phyloP scores from a whole-genome alignment of 2,797 vertebrate genomes.

The Moxostoma hubbsi region DNA sequence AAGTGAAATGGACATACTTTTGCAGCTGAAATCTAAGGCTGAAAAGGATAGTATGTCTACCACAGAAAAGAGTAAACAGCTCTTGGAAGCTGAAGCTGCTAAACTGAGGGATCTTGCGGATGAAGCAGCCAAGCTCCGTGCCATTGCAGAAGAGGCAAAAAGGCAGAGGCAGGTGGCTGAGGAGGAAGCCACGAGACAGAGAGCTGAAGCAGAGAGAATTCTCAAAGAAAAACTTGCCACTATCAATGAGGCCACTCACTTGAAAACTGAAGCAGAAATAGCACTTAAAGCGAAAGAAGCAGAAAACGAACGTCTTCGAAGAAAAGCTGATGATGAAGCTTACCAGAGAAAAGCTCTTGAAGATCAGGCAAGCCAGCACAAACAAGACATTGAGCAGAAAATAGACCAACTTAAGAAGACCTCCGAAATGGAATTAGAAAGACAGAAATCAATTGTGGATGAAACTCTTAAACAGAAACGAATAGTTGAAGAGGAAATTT shows the following conservation, averaged over 20 bases:
- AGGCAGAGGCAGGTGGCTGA: constrained; percentile 92
- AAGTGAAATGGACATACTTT: constrained; percentile 92
- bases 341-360: constrained; percentile 94
- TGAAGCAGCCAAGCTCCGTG: constrained; percentile 88
- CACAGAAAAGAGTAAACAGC: constrained; percentile 92
- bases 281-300: constrained; percentile 96
- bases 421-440: constrained; percentile 88
- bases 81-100: constrained; percentile 88
- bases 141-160: constrained; percentile 92
- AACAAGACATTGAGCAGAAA: constrained; percentile 94
- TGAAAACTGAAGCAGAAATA: constrained; percentile 94
- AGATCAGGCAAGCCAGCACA: constrained; percentile 95
- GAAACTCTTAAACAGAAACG: constrained; percentile 93
- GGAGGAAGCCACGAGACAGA: constrained; percentile 87
- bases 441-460: constrained; percentile 91
- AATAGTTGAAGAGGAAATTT: constrained; percentile 93
- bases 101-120: constrained; percentile 94
- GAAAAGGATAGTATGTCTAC: constrained; percentile 91
- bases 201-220: constrained; percentile 92
- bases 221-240: constrained; percentile 93
- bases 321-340: constrained; percentile 91
- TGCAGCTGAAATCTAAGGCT: constrained; percentile 84
- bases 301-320: constrained; percentile 92
- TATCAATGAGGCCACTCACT: constrained; percentile 88
- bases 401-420: constrained; percentile 88